Evolutionary conservation across 2,888 invertebrate species (phyloP).

Genomic region (Temnothorax ravouxi): DNA sequence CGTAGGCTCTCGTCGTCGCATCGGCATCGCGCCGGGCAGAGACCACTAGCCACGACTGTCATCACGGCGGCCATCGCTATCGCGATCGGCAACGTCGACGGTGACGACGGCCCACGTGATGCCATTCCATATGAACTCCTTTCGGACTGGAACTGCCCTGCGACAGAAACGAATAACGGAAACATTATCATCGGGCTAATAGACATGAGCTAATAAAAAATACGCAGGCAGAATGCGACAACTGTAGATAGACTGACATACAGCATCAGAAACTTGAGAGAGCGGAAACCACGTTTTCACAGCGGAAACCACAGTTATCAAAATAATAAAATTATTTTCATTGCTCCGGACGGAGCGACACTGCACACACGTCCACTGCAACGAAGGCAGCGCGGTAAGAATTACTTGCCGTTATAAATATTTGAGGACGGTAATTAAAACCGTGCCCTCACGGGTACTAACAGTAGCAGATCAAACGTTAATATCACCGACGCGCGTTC

Average conservation of each 20-base stretch:
- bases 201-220: not conserved
- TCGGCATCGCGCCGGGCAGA: slow-evolving; percentile 93
- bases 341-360: slow-evolving; percentile 9
- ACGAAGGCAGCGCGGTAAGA: slow-evolving; percentile 31
- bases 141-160: slow-evolving; percentile 79
- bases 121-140: slow-evolving; percentile 87
- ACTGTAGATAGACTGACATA: not conserved
- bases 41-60: slow-evolving; percentile 87
- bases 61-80: slow-evolving; percentile 84
- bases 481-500: slow-evolving; percentile 62
- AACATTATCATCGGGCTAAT: not conserved
- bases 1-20: slow-evolving; percentile 93
- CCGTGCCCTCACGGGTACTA: slow-evolving; percentile 33
- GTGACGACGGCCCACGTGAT: slow-evolving; percentile 86
- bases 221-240: not conserved
- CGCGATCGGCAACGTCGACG: slow-evolving; percentile 87
- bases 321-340: slow-evolving; percentile 20
- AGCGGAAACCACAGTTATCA: not conserved
- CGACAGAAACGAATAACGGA: slow-evolving; percentile 58
- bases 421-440: slow-evolving; percentile 65
- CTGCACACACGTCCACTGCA: slow-evolving; percentile 13
- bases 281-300: not conserved
- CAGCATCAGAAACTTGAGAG: not conserved
- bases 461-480: slow-evolving; percentile 66
- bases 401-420: slow-evolving; percentile 58